Conservation (phyloP, 2,888 invertebrate species). For the Drosophila demipolita region DNA sequence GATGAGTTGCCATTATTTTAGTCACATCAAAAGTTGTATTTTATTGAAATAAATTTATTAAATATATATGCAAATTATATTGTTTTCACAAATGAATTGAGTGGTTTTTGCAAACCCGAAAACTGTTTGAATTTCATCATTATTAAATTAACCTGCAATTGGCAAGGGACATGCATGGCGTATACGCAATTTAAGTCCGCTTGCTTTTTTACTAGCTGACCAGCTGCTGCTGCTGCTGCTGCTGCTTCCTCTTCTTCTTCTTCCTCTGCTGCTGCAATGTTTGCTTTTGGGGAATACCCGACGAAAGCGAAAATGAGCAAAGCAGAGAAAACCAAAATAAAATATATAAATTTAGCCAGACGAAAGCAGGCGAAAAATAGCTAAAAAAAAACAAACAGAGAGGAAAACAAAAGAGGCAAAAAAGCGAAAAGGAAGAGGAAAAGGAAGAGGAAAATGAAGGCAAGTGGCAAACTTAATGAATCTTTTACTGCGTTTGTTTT, state of each 20-base stretch:
- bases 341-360: not conserved
- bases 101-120: not conserved
- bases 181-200: conserved; percentile 34
- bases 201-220: conserved; percentile 13
- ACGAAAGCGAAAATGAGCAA: conserved; percentile 13
- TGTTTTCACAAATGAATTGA: not conserved
- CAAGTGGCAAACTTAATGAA: conserved; percentile 63
- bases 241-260: not conserved
- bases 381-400: not conserved
- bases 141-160: not conserved
- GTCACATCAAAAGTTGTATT: not conserved
- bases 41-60: not conserved
- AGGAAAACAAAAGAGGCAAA: not conserved
- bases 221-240: conserved; percentile 28
- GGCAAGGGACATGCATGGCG: conserved; percentile 11
- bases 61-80: not conserved
- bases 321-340: conserved; percentile 2
- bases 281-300: conserved; percentile 14
- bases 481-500: conserved; percentile 69
- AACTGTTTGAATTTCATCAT: not conserved
- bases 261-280: not conserved
- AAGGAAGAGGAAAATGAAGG: conserved; percentile 16
- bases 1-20: not conserved
- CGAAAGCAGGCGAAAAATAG: not conserved
- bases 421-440: conserved; percentile 1